A percentile compares a stretch with the other conserved stretches of the same genome.
Conservation (phyloP, 2,113 vertebrate species). For the Neogobius melanostomus region DNA sequence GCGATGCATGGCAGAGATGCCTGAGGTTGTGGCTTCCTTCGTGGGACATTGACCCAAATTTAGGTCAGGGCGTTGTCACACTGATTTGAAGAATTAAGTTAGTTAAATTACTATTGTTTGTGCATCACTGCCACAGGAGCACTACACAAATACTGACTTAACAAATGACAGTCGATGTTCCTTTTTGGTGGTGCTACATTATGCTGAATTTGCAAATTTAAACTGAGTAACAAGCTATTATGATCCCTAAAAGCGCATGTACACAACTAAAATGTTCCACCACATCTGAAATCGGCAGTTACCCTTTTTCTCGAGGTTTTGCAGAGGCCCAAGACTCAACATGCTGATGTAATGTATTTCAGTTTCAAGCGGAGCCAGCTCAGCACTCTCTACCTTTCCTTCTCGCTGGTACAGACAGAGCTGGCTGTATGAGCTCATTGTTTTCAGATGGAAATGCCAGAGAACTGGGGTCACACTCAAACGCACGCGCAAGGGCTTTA, state of each 20-base stretch:
- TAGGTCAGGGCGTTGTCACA: constrained; percentile 67
- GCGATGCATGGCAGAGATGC: constrained; percentile 62
- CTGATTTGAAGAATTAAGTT: constrained; percentile 22
- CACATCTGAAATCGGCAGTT: constrained; percentile 22
- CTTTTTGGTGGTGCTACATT: neutral
- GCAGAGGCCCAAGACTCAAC: constrained; percentile 45
- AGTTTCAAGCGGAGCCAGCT: constrained; percentile 44
- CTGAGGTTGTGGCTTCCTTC: constrained; percentile 70
- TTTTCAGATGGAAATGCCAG: constrained; percentile 73
- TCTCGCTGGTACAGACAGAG: constrained; percentile 46
- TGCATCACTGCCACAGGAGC: neutral
- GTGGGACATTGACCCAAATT: constrained; percentile 53
- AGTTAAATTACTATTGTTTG: constrained; percentile 16
- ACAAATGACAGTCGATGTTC: neutral
- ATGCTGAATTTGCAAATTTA: neutral
- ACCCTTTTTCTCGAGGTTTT: constrained; percentile 37
- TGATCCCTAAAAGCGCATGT: neutral
- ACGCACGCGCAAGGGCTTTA: constrained; percentile 20
- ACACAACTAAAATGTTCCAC: constrained; percentile 10
- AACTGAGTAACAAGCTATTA: constrained; percentile 3
- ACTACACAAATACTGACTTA: neutral
- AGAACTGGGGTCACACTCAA: constrained; percentile 56
- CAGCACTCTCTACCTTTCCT: constrained; percentile 56
- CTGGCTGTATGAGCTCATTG: constrained; percentile 71
- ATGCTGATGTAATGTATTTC: constrained; percentile 58